These are phyloP conservation scores for Proisotoma minuta DNA, from an alignment of 2,888 invertebrate species.

Conservation along the genomic window DNA sequence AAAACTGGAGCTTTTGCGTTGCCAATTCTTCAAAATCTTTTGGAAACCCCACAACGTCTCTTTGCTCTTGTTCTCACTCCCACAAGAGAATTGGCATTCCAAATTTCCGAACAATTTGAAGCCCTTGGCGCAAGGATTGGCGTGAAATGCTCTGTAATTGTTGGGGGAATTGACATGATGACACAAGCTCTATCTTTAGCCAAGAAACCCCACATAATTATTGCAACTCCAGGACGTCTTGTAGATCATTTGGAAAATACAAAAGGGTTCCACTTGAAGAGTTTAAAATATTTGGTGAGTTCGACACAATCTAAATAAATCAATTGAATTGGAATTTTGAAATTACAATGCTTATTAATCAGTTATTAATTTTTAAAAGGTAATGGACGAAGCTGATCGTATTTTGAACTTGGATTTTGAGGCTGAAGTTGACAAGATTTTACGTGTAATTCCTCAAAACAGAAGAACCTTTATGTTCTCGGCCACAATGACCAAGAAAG, in stretches of 20 bases:
- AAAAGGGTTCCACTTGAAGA: slow-evolving; percentile 88
- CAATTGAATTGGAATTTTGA: background rate
- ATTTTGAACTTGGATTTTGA: slow-evolving; percentile 99
- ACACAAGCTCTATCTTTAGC: slow-evolving; percentile 84
- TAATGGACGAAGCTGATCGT: slow-evolving; percentile 99
- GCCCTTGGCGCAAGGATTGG: slow-evolving; percentile 89
- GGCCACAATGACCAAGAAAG: slow-evolving; percentile 98
- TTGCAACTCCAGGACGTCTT: slow-evolving; percentile 92
- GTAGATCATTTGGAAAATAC: slow-evolving; percentile 97
- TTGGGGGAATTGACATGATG: slow-evolving; percentile 98
- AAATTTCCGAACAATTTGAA: slow-evolving; percentile 97
- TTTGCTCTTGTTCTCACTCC: slow-evolving; percentile 92
- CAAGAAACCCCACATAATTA: slow-evolving; percentile 94
- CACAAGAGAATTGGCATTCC: slow-evolving; percentile 95
- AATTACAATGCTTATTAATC: background rate
- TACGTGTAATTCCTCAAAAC: slow-evolving; percentile 85
- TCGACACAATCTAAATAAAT: background rate
- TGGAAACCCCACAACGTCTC: slow-evolving; percentile 87
- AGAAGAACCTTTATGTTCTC: slow-evolving; percentile 91
- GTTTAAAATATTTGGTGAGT: slow-evolving; percentile 75
- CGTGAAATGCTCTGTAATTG: slow-evolving; percentile 91
- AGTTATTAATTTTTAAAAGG: slow-evolving; percentile 54
- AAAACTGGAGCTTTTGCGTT: slow-evolving; percentile 97
- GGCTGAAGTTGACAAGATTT: slow-evolving; percentile 91
- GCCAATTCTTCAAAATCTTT: slow-evolving; percentile 84